Conservation (phyloP, 2,797 vertebrate genomes). For the Tenualosa ilisha region DNA sequence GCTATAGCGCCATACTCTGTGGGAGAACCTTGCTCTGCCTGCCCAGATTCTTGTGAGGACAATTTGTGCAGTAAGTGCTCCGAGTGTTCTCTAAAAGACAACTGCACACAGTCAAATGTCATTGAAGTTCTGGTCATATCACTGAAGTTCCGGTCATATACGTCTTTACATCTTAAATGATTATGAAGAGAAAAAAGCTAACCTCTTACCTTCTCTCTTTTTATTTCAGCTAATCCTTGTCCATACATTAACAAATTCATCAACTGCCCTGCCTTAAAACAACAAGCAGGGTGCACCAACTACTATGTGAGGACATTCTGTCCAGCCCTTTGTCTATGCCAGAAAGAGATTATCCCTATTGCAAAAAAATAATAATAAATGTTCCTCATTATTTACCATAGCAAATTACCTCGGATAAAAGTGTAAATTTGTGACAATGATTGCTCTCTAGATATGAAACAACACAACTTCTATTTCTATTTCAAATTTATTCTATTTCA, state of each 20-base stretch:
- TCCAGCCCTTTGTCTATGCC: constrained; percentile 64
- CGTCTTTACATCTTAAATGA: neutral
- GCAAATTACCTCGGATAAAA: too few species aligned
- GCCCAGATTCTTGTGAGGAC: constrained; percentile 63
- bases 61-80: constrained; percentile 72
- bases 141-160: neutral
- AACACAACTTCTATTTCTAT: neutral
- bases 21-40: constrained; percentile 63
- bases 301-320: constrained; percentile 36
- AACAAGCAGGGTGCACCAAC: constrained; percentile 41
- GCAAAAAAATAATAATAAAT: constrained; percentile 40
- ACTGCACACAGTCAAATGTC: neutral
- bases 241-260: constrained; percentile 58
- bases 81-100: neutral
- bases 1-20: constrained; percentile 58
- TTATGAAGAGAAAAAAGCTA: constrained; percentile 16
- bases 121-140: neutral
- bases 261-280: constrained; percentile 61
- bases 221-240: constrained; percentile 71
- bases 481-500: too few species aligned
- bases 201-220: constrained; percentile 18
- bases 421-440: too few species aligned
- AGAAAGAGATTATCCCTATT: constrained; percentile 62
- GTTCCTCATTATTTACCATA: neutral
- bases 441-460: neutral